These are phyloP conservation scores for Trachelipus rathkii DNA, from an alignment of 1,140 invertebrate species.

Conservation along the genomic window DNA sequence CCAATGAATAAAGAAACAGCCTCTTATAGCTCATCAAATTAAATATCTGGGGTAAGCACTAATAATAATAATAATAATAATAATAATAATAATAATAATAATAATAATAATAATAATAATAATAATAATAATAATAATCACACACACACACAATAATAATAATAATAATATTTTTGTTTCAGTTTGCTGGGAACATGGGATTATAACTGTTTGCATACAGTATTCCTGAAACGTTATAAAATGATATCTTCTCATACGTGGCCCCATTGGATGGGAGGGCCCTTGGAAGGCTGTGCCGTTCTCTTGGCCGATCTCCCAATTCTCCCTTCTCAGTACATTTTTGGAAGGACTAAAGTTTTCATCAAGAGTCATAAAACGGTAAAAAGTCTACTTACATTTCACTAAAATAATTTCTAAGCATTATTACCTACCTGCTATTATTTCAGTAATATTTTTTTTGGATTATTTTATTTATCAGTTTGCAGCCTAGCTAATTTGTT, in stretches of 20 bases:
- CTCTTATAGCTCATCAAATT: constrained; percentile 71
- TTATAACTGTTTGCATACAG: constrained; percentile 60
- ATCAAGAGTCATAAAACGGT: constrained; percentile 69
- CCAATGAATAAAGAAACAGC: constrained; percentile 65
- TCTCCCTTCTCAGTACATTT: constrained; percentile 68
- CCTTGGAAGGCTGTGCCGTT: constrained; percentile 63
- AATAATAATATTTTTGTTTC: too few relatives aligned
- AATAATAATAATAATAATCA: too few relatives aligned
- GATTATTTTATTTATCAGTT: too few relatives aligned
- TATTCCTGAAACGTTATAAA: constrained; percentile 68
- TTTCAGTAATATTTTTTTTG: too few relatives aligned
- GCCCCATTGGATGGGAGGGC: constrained; percentile 61
- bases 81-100: too few relatives aligned
- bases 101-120: too few relatives aligned
- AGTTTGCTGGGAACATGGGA: constrained; percentile 65
- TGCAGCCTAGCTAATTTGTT: too few relatives aligned
- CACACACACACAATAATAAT: too few relatives aligned
- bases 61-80: too few relatives aligned
- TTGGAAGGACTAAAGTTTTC: constrained; percentile 68
- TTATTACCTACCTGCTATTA: too few relatives aligned
- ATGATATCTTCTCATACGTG: constrained; percentile 67
- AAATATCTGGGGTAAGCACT: constrained; percentile 61
- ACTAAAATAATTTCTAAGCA: too few relatives aligned
- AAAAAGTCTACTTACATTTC: too few relatives aligned
- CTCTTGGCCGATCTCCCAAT: constrained; percentile 66